These are phyloP conservation scores for Torymus auratus DNA, from an alignment of 2,888 invertebrate genomes.

Conservation along the genomic window DNA sequence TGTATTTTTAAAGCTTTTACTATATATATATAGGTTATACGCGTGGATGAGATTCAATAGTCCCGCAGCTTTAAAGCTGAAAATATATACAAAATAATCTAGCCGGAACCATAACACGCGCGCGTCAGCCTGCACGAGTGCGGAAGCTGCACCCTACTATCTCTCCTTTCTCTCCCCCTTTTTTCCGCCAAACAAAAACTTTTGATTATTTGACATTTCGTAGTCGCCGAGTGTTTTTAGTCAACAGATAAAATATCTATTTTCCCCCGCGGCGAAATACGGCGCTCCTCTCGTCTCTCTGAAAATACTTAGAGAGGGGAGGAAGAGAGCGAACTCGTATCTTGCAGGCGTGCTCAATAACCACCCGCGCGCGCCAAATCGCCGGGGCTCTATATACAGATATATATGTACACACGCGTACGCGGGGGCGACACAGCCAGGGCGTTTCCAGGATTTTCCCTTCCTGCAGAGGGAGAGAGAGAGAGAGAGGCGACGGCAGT, in stretches of 20 bases:
- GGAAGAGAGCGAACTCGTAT: slow-evolving; percentile 10
- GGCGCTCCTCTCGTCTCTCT: neutral
- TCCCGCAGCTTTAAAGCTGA: neutral
- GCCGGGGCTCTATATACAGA: slow-evolving; percentile 17
- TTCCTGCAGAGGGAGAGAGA: neutral
- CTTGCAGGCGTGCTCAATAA: slow-evolving; percentile 39
- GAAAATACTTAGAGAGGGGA: slow-evolving; percentile 7
- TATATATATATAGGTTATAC: too few relatives aligned
- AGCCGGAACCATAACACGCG: neutral
- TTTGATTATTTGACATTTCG: too few relatives aligned
- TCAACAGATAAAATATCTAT: neutral
- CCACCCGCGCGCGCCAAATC: slow-evolving; percentile 2
- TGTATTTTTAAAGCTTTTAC: too few relatives aligned
- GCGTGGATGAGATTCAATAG: neutral
- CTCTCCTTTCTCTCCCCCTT: neutral
- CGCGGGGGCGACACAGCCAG: neutral
- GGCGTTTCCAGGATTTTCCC: slow-evolving; percentile 41
- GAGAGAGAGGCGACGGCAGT: slow-evolving; percentile 26
- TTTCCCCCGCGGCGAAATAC: slow-evolving; percentile 5
- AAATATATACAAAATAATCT: too few relatives aligned
- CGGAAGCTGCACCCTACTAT: too few relatives aligned
- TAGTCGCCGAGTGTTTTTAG: too few relatives aligned
- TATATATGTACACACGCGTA: too few relatives aligned
- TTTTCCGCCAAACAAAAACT: neutral
- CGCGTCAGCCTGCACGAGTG: neutral